Percentiles rank a stretch among this genome's conserved stretches.
Evolutionary conservation across 2,888 invertebrate genomes (phyloP).

Genomic region (Boloria selene): DNA sequence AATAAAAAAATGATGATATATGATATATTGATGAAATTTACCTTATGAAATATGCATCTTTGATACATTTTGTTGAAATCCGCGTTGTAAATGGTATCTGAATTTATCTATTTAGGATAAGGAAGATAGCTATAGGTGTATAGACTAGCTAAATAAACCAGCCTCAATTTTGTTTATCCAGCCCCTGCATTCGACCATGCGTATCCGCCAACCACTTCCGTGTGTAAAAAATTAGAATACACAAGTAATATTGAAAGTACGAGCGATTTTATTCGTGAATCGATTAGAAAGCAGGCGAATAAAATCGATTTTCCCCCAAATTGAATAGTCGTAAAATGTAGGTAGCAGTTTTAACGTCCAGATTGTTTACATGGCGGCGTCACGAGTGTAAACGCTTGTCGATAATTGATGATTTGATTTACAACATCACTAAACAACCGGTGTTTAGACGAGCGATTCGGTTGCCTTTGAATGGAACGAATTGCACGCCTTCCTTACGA

Average conservation of each 20-base stretch:
- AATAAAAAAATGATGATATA: too few species aligned
- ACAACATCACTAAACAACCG: conserved; percentile 81
- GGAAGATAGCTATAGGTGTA: conserved; percentile 17
- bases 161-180: conserved; percentile 48
- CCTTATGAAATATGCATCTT: too few species aligned
- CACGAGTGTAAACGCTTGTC: conserved; percentile 80
- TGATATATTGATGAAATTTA: too few species aligned
- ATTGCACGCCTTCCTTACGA: conserved; percentile 50
- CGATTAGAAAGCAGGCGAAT: conserved; percentile 78
- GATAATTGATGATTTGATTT: conserved; percentile 83
- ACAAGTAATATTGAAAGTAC: conserved; percentile 49
- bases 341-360: conserved; percentile 78
- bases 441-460: conserved; percentile 75
- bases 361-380: conserved; percentile 81
- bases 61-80: neutral
- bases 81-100: neutral
- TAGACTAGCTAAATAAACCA: conserved; percentile 30
- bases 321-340: conserved; percentile 77
- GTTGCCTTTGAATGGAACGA: conserved; percentile 68
- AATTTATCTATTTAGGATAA: neutral
- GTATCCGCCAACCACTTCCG: conserved; percentile 77
- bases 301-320: conserved; percentile 82
- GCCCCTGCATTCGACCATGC: conserved; percentile 51
- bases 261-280: conserved; percentile 70
- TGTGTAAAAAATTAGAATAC: conserved; percentile 59